Conservation (phyloP, 2,113 vertebrate species). For the Micronycteris hirsuta region DNA sequence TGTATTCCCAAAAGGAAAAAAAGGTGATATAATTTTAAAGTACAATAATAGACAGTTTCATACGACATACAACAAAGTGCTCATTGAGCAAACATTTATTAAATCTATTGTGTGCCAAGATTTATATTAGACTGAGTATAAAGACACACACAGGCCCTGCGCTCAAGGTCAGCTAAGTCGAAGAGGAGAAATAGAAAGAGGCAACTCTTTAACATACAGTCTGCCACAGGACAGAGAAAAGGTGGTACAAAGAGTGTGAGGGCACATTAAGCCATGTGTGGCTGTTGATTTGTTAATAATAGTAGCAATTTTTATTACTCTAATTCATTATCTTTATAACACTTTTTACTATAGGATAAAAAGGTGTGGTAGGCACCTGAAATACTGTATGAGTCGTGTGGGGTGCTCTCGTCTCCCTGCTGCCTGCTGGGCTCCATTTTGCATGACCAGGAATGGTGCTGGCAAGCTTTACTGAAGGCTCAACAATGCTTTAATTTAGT, state of each 20-base stretch:
- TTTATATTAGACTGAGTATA: not conserved
- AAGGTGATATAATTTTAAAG: not conserved
- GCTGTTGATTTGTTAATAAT: conserved; percentile 12
- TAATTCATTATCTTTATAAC: conserved; percentile 4
- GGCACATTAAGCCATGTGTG: not conserved
- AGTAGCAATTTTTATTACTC: not conserved
- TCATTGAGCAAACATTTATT: not conserved
- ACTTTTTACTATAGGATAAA: conserved; percentile 5
- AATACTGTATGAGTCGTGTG: conserved; percentile 86
- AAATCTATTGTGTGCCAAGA: not conserved
- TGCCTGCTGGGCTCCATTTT: conserved; percentile 72
- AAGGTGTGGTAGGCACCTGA: conserved; percentile 87
- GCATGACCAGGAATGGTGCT: conserved; percentile 83
- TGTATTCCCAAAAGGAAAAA: not conserved
- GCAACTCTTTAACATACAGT: conserved; percentile 15
- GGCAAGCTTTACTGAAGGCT: conserved; percentile 54
- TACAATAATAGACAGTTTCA: not conserved
- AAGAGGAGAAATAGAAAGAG: conserved; percentile 3
- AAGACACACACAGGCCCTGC: not conserved
- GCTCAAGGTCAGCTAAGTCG: not conserved
- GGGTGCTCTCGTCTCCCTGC: conserved; percentile 77
- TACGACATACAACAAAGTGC: not conserved
- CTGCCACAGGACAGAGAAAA: not conserved
- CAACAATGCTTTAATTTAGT: conserved; percentile 8
- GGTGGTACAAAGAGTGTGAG: not conserved